Evolutionary conservation across 2,888 invertebrate species (phyloP), one percentile per base, ranked within the genome.

Genomic region (Dichetophora obliterata): DNA sequence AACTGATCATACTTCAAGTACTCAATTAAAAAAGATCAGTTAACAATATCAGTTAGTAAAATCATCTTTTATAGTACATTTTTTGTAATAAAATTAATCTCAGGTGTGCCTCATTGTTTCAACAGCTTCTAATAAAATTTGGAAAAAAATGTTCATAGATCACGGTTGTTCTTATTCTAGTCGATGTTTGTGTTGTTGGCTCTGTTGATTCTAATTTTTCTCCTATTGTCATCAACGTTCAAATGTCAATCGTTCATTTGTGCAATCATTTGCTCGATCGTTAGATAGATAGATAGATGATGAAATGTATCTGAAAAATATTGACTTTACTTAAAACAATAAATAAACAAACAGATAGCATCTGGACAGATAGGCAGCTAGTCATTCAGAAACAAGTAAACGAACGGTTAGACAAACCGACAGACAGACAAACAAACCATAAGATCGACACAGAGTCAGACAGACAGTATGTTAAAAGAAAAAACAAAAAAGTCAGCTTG

Each of bases 311-410:
- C 27, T 59, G 59, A n/a, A 61, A 59, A 61, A 43, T 61, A 37
- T 43, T 43, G 43, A 72, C 52, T 65, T 66, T 19, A 54, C 34
- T 66, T 63, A 66, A 74, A 65, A 74, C 74, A 74, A 74, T 66
- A 63, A 74, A 66, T 65, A 31, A 19, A 63, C 57, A 54, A 22
- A 52, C 68, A 68, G 70, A 54, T 61, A 61, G 37, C 14, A 52
- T 74, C 31, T 65, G 65, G 22, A 52, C 50, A 52, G 16, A n/a
- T 61, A 68, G 50, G 52, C 34, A 50, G 8, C 50, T 2, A n/a
- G 68, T 8, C 48, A 22, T 37, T 24, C 22, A 37, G 3, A 27
- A 37, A 37, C 16, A 63, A 31, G 31, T 22, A 43, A 27, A 37
- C 22, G 66, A 27, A 37, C 48, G n/a, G 43, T 43, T 48, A n/a